A percentile compares a stretch with the other conserved stretches of the same genome.
Evolutionary conservation across 2,797 vertebrate genomes (phyloP).

Genomic region (Enteromius paludinosus): DNA sequence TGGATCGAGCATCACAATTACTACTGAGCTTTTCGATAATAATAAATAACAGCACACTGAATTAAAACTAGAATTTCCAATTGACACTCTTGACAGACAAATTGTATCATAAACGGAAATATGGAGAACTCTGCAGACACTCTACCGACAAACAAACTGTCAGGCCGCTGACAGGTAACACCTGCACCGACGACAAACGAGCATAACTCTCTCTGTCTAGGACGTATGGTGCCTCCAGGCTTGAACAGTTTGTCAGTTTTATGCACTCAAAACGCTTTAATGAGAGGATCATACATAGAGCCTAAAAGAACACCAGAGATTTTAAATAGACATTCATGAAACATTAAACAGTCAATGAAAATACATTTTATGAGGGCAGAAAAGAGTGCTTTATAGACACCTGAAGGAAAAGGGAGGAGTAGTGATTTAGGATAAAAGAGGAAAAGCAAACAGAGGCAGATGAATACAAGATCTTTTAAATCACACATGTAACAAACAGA

Average conservation of each 20-base stretch:
- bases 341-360: constrained; percentile 49
- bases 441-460: constrained; percentile 37
- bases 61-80: neutral
- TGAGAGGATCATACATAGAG: constrained; percentile 2
- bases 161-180: constrained; percentile 48
- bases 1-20: neutral
- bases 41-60: neutral
- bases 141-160: constrained; percentile 43
- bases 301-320: neutral
- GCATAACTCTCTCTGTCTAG: constrained; percentile 21
- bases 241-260: constrained; percentile 51
- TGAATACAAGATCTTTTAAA: constrained; percentile 38
- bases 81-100: neutral
- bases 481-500: constrained; percentile 59
- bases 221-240: constrained; percentile 51
- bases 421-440: constrained; percentile 36
- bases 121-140: constrained; percentile 16
- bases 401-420: constrained; percentile 8
- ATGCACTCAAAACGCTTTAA: constrained; percentile 11
- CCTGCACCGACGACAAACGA: constrained; percentile 59
- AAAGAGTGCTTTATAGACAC: constrained; percentile 28
- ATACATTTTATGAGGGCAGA: constrained; percentile 18
- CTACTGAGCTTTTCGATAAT: neutral
- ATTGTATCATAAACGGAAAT: constrained; percentile 29
- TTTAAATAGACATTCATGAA: constrained; percentile 15